Evolutionary conservation across 2,888 invertebrate species (phyloP).

Genomic region (Limnephilus marmoratus): DNA sequence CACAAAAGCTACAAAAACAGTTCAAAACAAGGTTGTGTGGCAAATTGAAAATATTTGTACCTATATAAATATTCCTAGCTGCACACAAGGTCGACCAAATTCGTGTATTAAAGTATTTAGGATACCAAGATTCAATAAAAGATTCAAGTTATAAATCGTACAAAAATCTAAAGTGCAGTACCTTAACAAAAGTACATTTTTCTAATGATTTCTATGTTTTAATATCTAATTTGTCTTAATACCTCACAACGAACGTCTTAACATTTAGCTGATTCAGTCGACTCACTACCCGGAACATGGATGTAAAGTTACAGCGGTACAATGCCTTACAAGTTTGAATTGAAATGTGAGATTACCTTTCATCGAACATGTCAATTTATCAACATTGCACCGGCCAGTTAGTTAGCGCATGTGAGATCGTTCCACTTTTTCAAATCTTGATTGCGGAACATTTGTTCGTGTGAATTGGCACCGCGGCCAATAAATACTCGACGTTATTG

Average conservation of each 20-base stretch:
- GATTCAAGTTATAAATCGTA: background rate
- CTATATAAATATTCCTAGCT: background rate
- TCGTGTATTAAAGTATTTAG: background rate
- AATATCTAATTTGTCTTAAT: background rate
- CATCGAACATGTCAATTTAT: background rate
- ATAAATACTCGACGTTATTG: constrained; percentile 50
- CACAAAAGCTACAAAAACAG: background rate
- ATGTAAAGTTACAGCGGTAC: background rate
- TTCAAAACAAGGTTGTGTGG: background rate
- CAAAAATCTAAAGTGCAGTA: background rate
- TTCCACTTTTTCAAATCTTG: constrained; percentile 43
- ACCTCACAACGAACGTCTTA: background rate
- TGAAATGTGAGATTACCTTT: background rate
- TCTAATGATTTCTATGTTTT: background rate
- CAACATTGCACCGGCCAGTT: background rate
- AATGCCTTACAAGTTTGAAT: background rate
- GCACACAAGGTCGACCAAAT: background rate
- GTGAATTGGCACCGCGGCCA: constrained; percentile 46
- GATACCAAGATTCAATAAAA: background rate
- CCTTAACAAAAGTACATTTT: background rate
- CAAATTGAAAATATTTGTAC: background rate
- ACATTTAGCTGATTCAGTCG: background rate
- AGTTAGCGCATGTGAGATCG: constrained; percentile 22
- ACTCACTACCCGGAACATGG: background rate
- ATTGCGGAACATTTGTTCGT: constrained; percentile 45